Conservation (phyloP, 2,888 invertebrate genomes). For the Malthinus flaveolus region DNA sequence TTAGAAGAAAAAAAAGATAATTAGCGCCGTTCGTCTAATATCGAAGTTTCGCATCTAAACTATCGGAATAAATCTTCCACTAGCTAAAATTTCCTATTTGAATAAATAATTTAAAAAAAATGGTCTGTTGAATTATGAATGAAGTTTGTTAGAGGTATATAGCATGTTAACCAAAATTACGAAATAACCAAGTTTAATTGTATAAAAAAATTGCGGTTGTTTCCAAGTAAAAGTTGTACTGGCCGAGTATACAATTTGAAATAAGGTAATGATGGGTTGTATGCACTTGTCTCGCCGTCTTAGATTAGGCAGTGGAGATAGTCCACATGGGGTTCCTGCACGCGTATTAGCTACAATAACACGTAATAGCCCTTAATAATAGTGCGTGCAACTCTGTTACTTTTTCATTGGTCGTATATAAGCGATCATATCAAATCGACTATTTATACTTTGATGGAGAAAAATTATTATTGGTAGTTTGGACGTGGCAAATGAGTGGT, state of each 20-base stretch:
- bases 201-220: constrained; percentile 38
- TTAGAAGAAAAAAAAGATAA: neutral
- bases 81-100: constrained; percentile 2
- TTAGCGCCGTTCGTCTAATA: neutral
- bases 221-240: constrained; percentile 33
- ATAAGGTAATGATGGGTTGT: constrained; percentile 51
- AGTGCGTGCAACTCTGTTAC: constrained; percentile 50
- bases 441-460: constrained; percentile 55
- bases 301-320: constrained; percentile 50
- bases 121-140: constrained; percentile 3
- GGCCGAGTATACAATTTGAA: constrained; percentile 44
- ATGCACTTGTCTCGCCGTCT: constrained; percentile 43
- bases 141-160: constrained; percentile 22
- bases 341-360: constrained; percentile 56
- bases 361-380: constrained; percentile 57
- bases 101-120: constrained; percentile 4
- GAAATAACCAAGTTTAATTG: constrained; percentile 31
- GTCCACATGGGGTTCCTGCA: constrained; percentile 48
- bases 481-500: constrained; percentile 50
- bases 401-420: constrained; percentile 49
- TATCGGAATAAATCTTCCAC: neutral
- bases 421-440: constrained; percentile 55
- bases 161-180: constrained; percentile 32
- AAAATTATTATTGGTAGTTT: constrained; percentile 56
- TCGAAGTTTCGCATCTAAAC: neutral